phyloP scores from a whole-genome alignment of 1,140 invertebrate genomes.

The Papilio polytes region DNA sequence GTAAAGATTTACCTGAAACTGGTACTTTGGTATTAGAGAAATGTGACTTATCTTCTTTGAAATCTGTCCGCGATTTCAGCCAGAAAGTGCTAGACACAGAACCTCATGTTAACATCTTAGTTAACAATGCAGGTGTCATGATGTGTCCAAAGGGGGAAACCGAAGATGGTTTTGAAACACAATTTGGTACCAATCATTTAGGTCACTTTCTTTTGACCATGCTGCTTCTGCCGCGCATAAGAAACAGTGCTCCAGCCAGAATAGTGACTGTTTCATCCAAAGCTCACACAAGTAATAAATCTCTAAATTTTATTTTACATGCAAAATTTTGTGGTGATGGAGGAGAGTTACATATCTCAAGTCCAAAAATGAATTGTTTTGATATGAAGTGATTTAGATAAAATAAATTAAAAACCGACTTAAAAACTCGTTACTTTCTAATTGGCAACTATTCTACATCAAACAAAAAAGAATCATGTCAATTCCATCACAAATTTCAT shows the following conservation, averaged over 20 bases:
- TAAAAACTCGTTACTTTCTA: no score
- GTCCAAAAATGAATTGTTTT: no score
- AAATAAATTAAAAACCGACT: no score
- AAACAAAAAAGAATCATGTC: no score
- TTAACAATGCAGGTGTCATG: conserved; percentile 94
- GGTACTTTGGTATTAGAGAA: conserved; percentile 85
- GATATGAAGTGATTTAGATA: no score
- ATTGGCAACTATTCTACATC: no score
- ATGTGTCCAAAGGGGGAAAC: conserved; percentile 87
- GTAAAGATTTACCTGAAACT: conserved; percentile 74
- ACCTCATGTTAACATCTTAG: conserved; percentile 87
- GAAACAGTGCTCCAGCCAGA: conserved; percentile 85
- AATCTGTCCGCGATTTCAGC: conserved; percentile 89
- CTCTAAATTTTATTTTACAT: conserved; percentile 10
- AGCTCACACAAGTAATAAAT: conserved; percentile 76
- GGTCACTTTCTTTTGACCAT: conserved; percentile 94
- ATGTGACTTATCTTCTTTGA: conserved; percentile 89
- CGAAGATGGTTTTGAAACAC: conserved; percentile 93
- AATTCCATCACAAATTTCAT: no score
- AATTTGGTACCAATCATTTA: conserved; percentile 92
- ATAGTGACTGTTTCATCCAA: conserved; percentile 84
- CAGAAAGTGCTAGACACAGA: conserved; percentile 85
- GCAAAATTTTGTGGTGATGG: neutral
- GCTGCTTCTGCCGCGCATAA: conserved; percentile 88
- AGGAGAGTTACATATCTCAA: no score